Base-by-base conservation (phyloP, 2,797 vertebrate genomes). In the Danio albolineatus region DNA sequence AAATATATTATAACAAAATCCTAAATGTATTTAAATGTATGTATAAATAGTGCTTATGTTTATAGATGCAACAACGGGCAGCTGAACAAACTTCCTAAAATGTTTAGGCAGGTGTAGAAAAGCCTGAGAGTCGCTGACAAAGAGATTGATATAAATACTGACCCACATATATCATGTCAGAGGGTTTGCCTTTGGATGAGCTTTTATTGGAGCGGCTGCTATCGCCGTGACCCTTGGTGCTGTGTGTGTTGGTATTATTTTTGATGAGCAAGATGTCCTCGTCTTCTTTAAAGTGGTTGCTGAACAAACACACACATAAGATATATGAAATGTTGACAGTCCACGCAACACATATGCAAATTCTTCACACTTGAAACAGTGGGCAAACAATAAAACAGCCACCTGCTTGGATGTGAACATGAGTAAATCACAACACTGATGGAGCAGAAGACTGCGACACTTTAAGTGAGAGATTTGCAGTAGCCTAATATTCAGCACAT, bases 81-180 rank as follows among this genome's bases (percentile, higher is more conserved):
- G 71, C 39, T 17, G 17, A 46, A 39, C 53, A 56, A n/a, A 46
- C 41, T 10, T 73, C 5, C 19, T 73, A 36, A 73, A 59, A 59
- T 46, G 70, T 59, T 73, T 12, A 46, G 9, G 19, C 54, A 46
- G 70, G 53, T 73, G 54, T 16, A 46, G 41, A 73, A 28, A 59
- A 46, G 51, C 46, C 51, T 49, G 36, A 60, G 60, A 70, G 66
- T 5, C 57, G 53, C 2, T 54, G 66, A 43, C 76, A 78, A 62
- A 53, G 28, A n/a, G 57, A 53, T 10, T 36, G 66, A 57, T 44
- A 76, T 39, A 57, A 67, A 48, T 17, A 85, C 82, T 82, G 44
- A 88, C 86, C 86, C 59, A 84, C 77, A 48, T 84, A 88, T n/a
- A 83, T 77, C 73, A 79, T 60, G 39, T 87, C 81, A 7, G 67